These are phyloP conservation scores for Tenthredo livida DNA, from an alignment of 2,888 invertebrate species.

Conservation along the genomic window DNA sequence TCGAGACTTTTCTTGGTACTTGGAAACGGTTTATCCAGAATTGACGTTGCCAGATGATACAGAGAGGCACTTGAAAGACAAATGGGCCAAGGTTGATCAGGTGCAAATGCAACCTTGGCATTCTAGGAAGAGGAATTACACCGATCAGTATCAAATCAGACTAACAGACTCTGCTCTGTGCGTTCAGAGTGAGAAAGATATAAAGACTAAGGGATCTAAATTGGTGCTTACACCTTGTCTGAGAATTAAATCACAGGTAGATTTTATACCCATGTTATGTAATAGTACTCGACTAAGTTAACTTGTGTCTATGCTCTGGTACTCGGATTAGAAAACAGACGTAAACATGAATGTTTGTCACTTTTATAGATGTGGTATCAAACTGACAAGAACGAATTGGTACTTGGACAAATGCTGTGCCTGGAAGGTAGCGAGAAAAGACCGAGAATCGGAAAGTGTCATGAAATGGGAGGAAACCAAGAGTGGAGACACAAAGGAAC, in stretches of 20 bases:
- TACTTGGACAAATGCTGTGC: slow-evolving; percentile 91
- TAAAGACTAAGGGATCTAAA: slow-evolving; percentile 86
- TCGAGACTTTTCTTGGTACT: slow-evolving; percentile 92
- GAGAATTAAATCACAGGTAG: slow-evolving; percentile 86
- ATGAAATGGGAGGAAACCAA: slow-evolving; percentile 94
- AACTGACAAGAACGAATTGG: slow-evolving; percentile 90
- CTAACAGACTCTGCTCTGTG: slow-evolving; percentile 88
- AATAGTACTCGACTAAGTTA: background rate
- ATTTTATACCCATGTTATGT: slow-evolving; percentile 32
- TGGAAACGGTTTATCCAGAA: slow-evolving; percentile 92
- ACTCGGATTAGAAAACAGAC: background rate
- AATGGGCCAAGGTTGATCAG: slow-evolving; percentile 83
- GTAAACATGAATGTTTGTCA: slow-evolving; percentile 41
- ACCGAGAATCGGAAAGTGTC: slow-evolving; percentile 93
- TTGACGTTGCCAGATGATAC: slow-evolving; percentile 84
- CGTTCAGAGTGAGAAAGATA: slow-evolving; percentile 87
- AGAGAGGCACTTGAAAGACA: slow-evolving; percentile 80
- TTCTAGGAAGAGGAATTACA: slow-evolving; percentile 88
- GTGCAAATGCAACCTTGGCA: slow-evolving; percentile 91
- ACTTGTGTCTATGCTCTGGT: background rate
- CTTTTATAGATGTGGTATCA: slow-evolving; percentile 88
- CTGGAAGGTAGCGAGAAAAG: slow-evolving; percentile 86
- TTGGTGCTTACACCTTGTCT: slow-evolving; percentile 87
- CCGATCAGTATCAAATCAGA: slow-evolving; percentile 86
- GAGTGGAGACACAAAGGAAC: slow-evolving; percentile 92